Conservation (phyloP, 2,888 invertebrate genomes). For the Leptinotarsa tumamoca region DNA sequence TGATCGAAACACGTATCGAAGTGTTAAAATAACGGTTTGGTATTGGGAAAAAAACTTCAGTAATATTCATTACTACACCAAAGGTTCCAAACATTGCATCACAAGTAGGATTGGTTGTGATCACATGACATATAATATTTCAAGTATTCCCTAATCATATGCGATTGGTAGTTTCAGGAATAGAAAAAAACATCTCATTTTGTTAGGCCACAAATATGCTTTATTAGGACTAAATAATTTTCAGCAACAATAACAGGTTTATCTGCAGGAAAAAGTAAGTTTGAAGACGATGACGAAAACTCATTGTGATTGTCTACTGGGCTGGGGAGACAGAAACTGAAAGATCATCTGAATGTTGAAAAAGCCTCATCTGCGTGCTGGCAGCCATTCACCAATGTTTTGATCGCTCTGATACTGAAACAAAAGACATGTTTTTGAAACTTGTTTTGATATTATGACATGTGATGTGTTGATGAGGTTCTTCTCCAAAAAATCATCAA, state of each 20-base stretch:
- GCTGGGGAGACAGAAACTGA: slow-evolving; percentile 54
- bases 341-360: slow-evolving; percentile 31
- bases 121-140: too few relatives aligned
- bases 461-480: not conserved
- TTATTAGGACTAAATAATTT: slow-evolving; percentile 56
- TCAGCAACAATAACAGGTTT: slow-evolving; percentile 54
- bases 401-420: slow-evolving; percentile 60
- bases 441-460: not conserved
- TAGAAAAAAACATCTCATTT: slow-evolving; percentile 26
- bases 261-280: slow-evolving; percentile 50
- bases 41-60: too few relatives aligned
- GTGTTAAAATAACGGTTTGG: too few relatives aligned
- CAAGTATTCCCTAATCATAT: not conserved
- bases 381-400: slow-evolving; percentile 59
- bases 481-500: too few relatives aligned
- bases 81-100: too few relatives aligned
- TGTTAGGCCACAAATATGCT: slow-evolving; percentile 56
- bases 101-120: too few relatives aligned
- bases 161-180: not conserved
- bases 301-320: slow-evolving; percentile 62
- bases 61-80: too few relatives aligned
- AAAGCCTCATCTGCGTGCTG: slow-evolving; percentile 61
- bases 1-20: too few relatives aligned
- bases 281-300: slow-evolving; percentile 40
- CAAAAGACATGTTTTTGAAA: slow-evolving; percentile 35